Percentiles rank a stretch among this genome's conserved stretches.
These are phyloP conservation scores for Otolemur crassicaudatus DNA, from an alignment of 2,797 vertebrate genomes.

Conservation along the genomic window DNA sequence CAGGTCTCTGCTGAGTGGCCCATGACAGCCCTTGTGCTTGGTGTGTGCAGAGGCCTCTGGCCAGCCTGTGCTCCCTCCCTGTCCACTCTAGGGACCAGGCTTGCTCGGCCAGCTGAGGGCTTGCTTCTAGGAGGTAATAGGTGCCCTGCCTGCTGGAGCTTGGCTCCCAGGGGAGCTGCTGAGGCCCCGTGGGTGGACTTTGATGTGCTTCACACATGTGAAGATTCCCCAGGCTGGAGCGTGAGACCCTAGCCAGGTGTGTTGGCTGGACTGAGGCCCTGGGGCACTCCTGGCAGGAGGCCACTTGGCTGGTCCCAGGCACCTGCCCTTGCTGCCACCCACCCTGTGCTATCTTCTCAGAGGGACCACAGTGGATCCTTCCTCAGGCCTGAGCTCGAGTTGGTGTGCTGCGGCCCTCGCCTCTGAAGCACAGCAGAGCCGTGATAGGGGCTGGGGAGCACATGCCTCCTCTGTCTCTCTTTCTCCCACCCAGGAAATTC, in stretches of 20 bases:
- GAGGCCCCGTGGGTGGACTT: fast-evolving
- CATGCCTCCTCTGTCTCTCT: background rate
- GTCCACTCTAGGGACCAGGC: too few species aligned
- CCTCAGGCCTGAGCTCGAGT: background rate
- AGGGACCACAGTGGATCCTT: background rate
- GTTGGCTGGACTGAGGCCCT: too few species aligned
- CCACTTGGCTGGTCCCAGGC: background rate
- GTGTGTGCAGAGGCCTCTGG: background rate
- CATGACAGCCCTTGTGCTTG: fast-evolving
- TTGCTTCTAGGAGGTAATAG: background rate
- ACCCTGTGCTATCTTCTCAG: fast-evolving
- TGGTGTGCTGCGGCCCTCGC: background rate
- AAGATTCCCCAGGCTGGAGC: fast-evolving
- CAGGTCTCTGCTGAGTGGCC: background rate
- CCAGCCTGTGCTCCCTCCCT: fast-evolving
- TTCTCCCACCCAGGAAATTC: fast-evolving
- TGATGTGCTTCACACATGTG: fast-evolving
- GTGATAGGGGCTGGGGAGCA: background rate
- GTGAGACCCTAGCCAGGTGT: fast-evolving
- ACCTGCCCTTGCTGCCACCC: fast-evolving
- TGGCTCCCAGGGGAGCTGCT: background rate
- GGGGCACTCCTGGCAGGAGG: fast-evolving
- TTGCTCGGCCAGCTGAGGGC: background rate
- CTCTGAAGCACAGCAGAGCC: background rate
- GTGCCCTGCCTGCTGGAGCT: too few species aligned